A percentile compares a stretch with the other conserved stretches of the same genome.
Evolutionary conservation across 2,797 vertebrate genomes (phyloP).

Genomic region (Synanceia verrucosa): DNA sequence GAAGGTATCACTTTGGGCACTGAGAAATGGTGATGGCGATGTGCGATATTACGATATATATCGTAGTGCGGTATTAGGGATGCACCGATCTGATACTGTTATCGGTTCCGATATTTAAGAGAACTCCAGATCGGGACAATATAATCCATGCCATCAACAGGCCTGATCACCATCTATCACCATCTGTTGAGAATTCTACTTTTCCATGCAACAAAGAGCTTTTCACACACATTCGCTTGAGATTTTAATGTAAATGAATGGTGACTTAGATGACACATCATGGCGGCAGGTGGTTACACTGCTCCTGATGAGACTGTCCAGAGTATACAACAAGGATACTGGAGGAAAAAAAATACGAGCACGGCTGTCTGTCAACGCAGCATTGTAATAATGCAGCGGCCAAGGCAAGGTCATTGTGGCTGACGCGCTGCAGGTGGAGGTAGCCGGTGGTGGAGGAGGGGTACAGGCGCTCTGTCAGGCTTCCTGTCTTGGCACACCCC

Average conservation of each 20-base stretch:
- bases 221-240: background rate
- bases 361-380: slow-evolving; percentile 20
- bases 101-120: no score
- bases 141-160: no score
- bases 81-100: no score
- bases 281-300: background rate
- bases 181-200: slow-evolving; percentile 3
- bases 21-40: background rate
- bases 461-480: slow-evolving; percentile 56
- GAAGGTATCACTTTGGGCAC: background rate
- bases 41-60: no score
- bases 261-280: background rate
- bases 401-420: slow-evolving; percentile 33
- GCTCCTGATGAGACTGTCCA: background rate
- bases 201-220: background rate
- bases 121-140: no score
- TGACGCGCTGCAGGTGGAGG: slow-evolving; percentile 25
- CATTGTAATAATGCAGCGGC: slow-evolving; percentile 5
- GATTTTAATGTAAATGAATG: background rate
- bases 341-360: slow-evolving; percentile 49
- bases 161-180: background rate
- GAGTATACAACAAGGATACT: slow-evolving; percentile 11
- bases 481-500: slow-evolving; percentile 81
- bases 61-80: no score
- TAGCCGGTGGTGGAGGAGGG: background rate